Evolutionary conservation across 2,113 vertebrate genomes (phyloP).

Genomic region (Ariopsis seemanni): DNA sequence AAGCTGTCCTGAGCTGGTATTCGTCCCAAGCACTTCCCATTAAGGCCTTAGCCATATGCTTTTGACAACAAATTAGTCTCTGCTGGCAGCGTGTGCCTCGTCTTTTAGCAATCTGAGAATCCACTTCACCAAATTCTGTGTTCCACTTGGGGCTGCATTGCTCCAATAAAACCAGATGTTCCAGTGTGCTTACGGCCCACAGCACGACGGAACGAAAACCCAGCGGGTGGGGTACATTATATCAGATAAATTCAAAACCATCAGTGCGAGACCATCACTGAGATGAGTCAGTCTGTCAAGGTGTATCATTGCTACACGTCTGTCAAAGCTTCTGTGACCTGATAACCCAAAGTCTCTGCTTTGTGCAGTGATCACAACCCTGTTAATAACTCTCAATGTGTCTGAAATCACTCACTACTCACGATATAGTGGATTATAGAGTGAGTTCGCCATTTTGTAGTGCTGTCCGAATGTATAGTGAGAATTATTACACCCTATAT

Average conservation of each 20-base stretch:
- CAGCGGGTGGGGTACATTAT: background rate
- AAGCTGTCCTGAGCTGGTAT: constrained; percentile 54
- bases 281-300: background rate
- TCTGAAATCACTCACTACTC: too few species aligned
- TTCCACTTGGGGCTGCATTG: constrained; percentile 22
- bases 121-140: constrained; percentile 43
- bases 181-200: background rate
- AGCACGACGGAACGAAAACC: background rate
- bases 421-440: too few species aligned
- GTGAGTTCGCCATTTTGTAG: too few species aligned
- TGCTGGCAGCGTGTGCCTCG: constrained; percentile 33
- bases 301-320: background rate
- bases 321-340: background rate
- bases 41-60: constrained; percentile 56
- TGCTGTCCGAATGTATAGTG: too few species aligned
- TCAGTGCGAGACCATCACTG: background rate
- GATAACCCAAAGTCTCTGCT: background rate
- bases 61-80: constrained; percentile 45
- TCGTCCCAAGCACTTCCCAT: constrained; percentile 47
- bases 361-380: background rate
- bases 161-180: constrained; percentile 49
- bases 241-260: constrained; percentile 1
- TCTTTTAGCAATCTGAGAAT: constrained; percentile 30
- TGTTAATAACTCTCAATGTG: background rate
- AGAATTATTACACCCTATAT: too few species aligned